Percentiles rank a stretch among this genome's conserved stretches.
Evolutionary conservation across 2,888 invertebrate genomes (phyloP).

Genomic region (Galerucella nymphaeae): DNA sequence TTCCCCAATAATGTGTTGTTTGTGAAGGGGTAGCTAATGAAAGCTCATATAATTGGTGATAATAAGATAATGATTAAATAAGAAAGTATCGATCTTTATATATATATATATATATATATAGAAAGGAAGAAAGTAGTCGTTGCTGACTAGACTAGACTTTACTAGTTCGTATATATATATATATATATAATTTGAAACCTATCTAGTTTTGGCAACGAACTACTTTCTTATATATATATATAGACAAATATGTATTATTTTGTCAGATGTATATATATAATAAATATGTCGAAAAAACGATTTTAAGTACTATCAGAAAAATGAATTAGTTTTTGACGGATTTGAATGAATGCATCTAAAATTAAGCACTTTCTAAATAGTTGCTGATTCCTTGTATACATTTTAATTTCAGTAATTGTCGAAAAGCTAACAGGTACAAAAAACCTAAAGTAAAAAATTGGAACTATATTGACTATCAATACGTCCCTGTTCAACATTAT

Average conservation of each 20-base stretch:
- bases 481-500: no score
- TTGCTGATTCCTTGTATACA: neutral
- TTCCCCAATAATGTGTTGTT: constrained; percentile 22
- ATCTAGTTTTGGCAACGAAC: no score
- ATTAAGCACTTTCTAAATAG: neutral
- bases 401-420: neutral
- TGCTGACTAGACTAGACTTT: no score
- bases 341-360: constrained; percentile 18
- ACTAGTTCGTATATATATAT: no score
- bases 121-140: no score
- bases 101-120: no score
- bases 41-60: constrained; percentile 35
- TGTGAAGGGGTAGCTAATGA: constrained; percentile 31
- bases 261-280: constrained; percentile 24
- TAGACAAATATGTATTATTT: constrained; percentile 25
- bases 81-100: constrained; percentile 13
- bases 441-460: neutral
- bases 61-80: constrained; percentile 25
- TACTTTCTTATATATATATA: no score
- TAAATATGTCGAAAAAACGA: constrained; percentile 8
- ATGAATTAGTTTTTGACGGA: constrained; percentile 15
- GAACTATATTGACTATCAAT: no score
- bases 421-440: neutral
- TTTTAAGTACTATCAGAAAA: constrained; percentile 17
- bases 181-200: no score